Percentiles rank a stretch among this genome's conserved stretches.
Evolutionary conservation across 2,797 vertebrate species (phyloP).

Genomic region (Tangara arthus): DNA sequence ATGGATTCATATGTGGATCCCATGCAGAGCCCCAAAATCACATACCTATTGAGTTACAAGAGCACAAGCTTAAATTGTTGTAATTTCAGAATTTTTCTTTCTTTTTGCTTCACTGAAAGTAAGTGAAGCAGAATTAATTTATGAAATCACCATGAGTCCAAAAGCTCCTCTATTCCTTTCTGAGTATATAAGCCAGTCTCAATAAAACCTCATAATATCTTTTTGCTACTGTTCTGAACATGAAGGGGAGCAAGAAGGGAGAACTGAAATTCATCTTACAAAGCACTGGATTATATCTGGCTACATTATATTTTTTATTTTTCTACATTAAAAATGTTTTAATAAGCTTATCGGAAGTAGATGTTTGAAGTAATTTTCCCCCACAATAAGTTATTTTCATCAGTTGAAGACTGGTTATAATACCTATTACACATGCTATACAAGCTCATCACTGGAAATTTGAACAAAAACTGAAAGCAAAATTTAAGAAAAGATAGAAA

Average conservation of each 20-base stretch:
- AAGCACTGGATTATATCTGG: neutral
- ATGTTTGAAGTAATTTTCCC: constrained; percentile 13
- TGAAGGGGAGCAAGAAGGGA: neutral
- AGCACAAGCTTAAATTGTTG: neutral
- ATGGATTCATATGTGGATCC: neutral
- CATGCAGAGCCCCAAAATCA: neutral
- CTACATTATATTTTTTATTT: neutral
- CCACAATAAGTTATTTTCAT: constrained; percentile 24
- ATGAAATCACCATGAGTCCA: neutral
- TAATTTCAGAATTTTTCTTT: neutral
- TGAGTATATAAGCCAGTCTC: neutral
- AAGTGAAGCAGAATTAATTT: neutral
- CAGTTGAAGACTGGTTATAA: constrained; percentile 41
- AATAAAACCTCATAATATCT: neutral
- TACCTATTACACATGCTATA: neutral
- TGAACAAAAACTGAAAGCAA: constrained; percentile 42
- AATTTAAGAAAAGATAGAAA: constrained; percentile 44
- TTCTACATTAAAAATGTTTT: neutral
- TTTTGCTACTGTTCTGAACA: neutral
- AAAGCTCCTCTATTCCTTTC: neutral
- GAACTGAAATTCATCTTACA: neutral
- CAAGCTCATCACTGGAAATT: constrained; percentile 27
- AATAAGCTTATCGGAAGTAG: neutral
- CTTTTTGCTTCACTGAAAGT: neutral
- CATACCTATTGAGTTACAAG: neutral